These are phyloP conservation scores for Paratrypauchen microcephalus DNA, from an alignment of 2,797 vertebrate genomes.

Conservation along the genomic window DNA sequence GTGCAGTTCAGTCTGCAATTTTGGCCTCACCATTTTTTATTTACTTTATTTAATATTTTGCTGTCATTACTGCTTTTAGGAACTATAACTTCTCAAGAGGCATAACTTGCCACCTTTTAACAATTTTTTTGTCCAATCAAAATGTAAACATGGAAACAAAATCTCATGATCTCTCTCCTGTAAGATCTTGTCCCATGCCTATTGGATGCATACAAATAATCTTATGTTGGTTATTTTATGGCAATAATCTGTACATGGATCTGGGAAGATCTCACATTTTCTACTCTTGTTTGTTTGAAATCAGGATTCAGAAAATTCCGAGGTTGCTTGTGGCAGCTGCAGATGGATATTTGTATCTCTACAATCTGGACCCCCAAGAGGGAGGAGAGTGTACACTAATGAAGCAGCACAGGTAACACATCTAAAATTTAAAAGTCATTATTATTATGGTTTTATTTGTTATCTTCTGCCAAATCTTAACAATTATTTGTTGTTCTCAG, in stretches of 20 bases:
- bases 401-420: conserved; percentile 95
- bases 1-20: too few species aligned
- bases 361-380: conserved; percentile 97
- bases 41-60: too few species aligned
- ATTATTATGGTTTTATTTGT: background rate
- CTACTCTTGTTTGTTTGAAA: conserved; percentile 2
- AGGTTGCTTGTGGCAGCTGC: conserved; percentile 92
- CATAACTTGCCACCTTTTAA: too few species aligned
- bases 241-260: background rate
- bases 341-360: conserved; percentile 96
- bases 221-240: background rate
- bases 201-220: background rate
- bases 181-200: background rate
- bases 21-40: too few species aligned
- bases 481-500: conserved; percentile 59
- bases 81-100: too few species aligned
- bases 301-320: conserved; percentile 96
- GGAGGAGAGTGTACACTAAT: conserved; percentile 96
- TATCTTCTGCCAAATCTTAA: background rate
- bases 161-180: too few species aligned
- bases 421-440: background rate
- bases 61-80: too few species aligned
- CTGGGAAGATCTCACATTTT: background rate
- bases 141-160: too few species aligned
- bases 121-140: too few species aligned